These are phyloP conservation scores for Sturnira hondurensis DNA, from an alignment of 2,113 vertebrate genomes.

Conservation along the genomic window DNA sequence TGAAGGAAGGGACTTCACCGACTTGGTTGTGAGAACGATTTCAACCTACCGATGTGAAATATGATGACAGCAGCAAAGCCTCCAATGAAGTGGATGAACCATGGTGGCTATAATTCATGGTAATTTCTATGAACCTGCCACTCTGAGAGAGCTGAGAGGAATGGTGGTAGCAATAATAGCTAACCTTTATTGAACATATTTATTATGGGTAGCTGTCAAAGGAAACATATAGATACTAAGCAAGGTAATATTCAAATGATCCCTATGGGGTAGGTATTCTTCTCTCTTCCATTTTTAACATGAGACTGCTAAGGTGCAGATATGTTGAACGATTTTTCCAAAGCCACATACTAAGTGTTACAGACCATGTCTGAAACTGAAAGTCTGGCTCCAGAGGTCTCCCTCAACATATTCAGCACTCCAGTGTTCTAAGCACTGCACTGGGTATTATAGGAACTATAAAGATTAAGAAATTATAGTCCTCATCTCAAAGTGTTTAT, in stretches of 20 bases:
- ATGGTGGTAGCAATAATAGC: background rate
- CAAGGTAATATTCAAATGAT: conserved; percentile 9
- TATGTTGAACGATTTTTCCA: background rate
- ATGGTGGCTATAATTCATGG: background rate
- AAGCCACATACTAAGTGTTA: background rate
- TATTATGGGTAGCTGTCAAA: background rate
- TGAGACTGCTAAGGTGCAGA: background rate
- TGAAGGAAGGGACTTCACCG: background rate
- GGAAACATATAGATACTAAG: background rate
- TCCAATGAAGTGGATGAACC: background rate
- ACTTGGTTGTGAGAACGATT: background rate
- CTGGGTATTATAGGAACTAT: background rate
- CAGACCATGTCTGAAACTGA: background rate
- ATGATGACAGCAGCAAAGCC: background rate
- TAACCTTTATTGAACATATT: background rate
- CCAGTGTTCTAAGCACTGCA: background rate
- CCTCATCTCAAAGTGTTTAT: background rate
- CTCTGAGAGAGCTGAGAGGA: background rate
- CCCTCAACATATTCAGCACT: background rate
- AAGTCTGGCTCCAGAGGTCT: background rate
- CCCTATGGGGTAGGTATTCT: background rate
- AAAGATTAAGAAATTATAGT: background rate
- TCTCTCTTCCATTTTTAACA: background rate
- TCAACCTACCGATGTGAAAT: background rate
- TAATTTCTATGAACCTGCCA: background rate